A percentile compares a stretch with the other conserved stretches of the same genome.
Conservation (phyloP, 2,113 vertebrate genomes). For the Plectropomus leopardus region DNA sequence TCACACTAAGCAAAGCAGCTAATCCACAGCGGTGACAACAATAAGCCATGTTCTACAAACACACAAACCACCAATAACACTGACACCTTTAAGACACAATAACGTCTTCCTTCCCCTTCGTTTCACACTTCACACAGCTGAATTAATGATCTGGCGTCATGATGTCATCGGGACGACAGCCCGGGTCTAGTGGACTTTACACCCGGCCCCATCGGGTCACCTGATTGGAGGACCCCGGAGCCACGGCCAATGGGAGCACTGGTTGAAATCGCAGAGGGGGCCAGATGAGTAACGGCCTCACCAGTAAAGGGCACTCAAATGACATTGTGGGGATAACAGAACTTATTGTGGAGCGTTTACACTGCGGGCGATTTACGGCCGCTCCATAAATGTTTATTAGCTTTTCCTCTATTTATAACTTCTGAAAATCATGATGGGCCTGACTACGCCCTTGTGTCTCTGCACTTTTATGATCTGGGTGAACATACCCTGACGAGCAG, state of each 20-base stretch:
- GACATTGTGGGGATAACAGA: conserved; percentile 84
- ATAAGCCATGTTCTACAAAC: conserved; percentile 38
- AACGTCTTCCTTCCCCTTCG: conserved; percentile 50
- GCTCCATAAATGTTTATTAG: conserved; percentile 87
- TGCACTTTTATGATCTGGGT: conserved; percentile 78
- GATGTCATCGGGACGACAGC: conserved; percentile 67
- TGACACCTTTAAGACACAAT: conserved; percentile 64
- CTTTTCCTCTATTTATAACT: conserved; percentile 87
- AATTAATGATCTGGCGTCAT: conserved; percentile 62
- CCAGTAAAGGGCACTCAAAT: conserved; percentile 80
- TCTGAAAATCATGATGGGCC: conserved; percentile 80
- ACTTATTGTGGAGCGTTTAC: conserved; percentile 83
- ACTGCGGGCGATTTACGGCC: conserved; percentile 83
- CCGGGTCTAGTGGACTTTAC: conserved; percentile 28
- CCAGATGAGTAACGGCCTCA: conserved; percentile 73
- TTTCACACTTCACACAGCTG: conserved; percentile 55
- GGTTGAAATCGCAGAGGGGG: conserved; percentile 41
- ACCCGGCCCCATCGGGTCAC: conserved; percentile 31
- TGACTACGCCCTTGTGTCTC: conserved; percentile 78
- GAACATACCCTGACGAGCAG: conserved; percentile 69
- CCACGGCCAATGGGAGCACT: conserved; percentile 55
- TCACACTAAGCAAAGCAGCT: not conserved
- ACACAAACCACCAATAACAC: conserved; percentile 36
- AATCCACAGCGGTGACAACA: conserved; percentile 35
- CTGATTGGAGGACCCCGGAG: conserved; percentile 62